Evolutionary conservation across 1,140 invertebrate species (phyloP), one percentile per base, ranked within the genome.

Genomic region (Apolygus lucorum): DNA sequence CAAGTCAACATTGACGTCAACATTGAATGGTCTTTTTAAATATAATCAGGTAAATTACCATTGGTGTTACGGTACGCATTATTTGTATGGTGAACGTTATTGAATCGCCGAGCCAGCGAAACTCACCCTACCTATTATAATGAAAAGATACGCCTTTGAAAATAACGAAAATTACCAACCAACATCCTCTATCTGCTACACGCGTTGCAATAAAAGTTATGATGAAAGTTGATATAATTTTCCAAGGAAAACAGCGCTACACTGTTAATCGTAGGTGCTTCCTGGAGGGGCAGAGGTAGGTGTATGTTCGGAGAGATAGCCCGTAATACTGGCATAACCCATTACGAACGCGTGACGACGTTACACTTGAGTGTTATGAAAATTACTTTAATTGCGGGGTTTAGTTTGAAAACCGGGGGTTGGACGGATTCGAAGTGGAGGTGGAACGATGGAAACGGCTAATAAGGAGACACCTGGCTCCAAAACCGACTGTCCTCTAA

Each of bases 401-500:
- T 42, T 42, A 42, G 54, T 59, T 42, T 42, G 17, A 8, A 42
- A 4, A 8, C 34, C 54, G 54, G 4, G 54, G 22, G 54, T 49
- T 8, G 34, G 17, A 49, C 8, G 34, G 34, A 17, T 49, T 49
- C 34, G 34, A 59, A 17, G 54, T 59, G 22, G 54, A 21, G 54
- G 8, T 59, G 54, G 22, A 22, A 24, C 2, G 54, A 11, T 13
- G 13, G 34, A 59, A 59, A 59, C 54, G 54, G 54, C 54, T 59
- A 59, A 59, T 59, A 59, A 59, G 54, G 54, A 59, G 54, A 59
- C 54, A 59, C 54, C 54, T 59, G 54, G 54, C 54, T 59, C 54
- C 54, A 59, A 59, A 59, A 59, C 54, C 54, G 22, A 59, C 54
- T 59, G 54, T 59, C 54, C 54, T 59, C 54, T 59, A 59, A 59